Base-by-base conservation (phyloP, 2,797 vertebrate species). In the Pantherophis vulpinus region DNA sequence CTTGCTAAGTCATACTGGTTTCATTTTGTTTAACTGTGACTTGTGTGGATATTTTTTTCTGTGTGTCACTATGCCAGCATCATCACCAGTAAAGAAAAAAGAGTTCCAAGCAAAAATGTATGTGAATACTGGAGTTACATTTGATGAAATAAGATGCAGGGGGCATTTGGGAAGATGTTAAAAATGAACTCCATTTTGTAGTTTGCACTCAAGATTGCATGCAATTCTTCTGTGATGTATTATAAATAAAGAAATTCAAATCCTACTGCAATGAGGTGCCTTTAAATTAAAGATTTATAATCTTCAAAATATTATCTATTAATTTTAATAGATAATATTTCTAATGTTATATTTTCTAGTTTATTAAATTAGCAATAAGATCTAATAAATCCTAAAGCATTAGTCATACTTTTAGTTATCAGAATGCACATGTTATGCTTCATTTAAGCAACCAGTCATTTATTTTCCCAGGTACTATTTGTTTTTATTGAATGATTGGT, bases 381-480 rank as follows among this genome's bases (percentile, higher is more conserved):
- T 96, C 90, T 61, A 61, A 61, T 61, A 66, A 87, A 95, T 95
- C 47, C 91, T 96, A 94, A 94, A 95, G 93, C 93, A 97, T 98
- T 98, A 98, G 96, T 97, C 94, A 93, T 96, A 97, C 86, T 93
- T 96, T 97, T 98, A 98, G 96, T 97, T 97, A 95, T 96, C 98
- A 98, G 97, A 98, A 98, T 96, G 95, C 96, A 96, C 96, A 97
- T 61, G 93, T 93, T 96, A 96, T 95, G 97, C 97, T 98, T 98
- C 98, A 98, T 97, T 98, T 98, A 97, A 97, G 97, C 94, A 96
- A 98, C 98, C 95, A 94, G 94, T 92, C 91, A 97, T 98, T 97
- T 97, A 94, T 97, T 98, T 98, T 96, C 96, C 94, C 94, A 96
- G 97, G 98, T 97, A 96, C 97, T 98, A 98, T 96, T 98, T 97